Evolutionary conservation across 1,140 invertebrate genomes (phyloP), one percentile per base, ranked within the genome.

Genomic region (Zelostemma sp.): DNA sequence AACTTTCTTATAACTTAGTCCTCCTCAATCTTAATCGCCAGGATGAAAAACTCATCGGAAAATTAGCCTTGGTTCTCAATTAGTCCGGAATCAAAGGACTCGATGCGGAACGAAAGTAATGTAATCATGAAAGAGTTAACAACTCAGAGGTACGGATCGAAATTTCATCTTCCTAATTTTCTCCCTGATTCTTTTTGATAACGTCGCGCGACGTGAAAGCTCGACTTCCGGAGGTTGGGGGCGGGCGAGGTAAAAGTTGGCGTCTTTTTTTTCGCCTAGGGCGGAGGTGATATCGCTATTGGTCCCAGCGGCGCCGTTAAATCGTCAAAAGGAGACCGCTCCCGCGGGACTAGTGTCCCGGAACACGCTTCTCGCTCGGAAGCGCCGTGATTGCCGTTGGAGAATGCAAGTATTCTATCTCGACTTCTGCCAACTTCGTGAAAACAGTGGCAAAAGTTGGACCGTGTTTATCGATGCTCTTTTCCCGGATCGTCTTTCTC

Each of bases 241-340:
- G 16, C 15, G 21, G 38, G 45, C 6, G 54, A 31, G 9, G 38
- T 55, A 14, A 38, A n/a, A 25, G 1, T 12, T 59, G 18, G n/a
- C 14, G 33, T 40, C 8, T 15, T 55, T 17, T 54, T 67, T 46
- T 54, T 58, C 41, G 21, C 25, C n/a, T 11, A 4, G 21, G 35
- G 25, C n/a, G 38, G 57, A 63, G 66, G 49, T 51, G 56, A 64
- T 69, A 64, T 64, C 56, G 47, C 19, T 51, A 69, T 60, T 56
- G 67, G 60, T 64, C 67, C 67, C 59, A 12, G n/a, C 33, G 60
- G 60, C 28, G 56, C 50, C 51, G 56, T 69, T 60, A 60, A 69
- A 69, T 69, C 67, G 54, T 60, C 53, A 60, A 60, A 69, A 60
- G 51, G 60, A 59, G 49, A 63, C 46, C 56, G 46, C 53, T 62